phyloP scores from a whole-genome alignment of 2,797 vertebrate genomes.

The Rousettus madagascariensis region DNA sequence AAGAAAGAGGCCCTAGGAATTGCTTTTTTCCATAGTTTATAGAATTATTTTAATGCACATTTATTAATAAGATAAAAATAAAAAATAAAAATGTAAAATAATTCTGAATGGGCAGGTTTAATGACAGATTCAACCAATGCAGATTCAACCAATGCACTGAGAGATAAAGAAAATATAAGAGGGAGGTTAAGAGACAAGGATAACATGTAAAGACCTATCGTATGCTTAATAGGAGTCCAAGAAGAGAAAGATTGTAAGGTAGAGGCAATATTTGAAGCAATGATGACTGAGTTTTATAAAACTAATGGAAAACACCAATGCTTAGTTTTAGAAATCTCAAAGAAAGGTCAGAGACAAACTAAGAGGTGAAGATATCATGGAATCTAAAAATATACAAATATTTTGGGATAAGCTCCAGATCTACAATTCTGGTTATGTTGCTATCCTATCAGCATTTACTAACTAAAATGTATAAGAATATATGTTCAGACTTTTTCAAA shows the following conservation, averaged over 20 bases:
- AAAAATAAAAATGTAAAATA: background rate
- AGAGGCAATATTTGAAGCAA: background rate
- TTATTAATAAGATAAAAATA: background rate
- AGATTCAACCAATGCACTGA: background rate
- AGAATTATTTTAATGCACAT: background rate
- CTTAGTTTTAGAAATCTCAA: background rate
- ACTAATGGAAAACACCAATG: background rate
- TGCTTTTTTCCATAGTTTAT: background rate
- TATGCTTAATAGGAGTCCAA: background rate
- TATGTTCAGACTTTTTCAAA: background rate
- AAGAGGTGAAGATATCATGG: background rate
- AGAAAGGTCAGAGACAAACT: background rate
- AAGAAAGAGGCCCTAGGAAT: background rate
- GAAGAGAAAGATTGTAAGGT: background rate
- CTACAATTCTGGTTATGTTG: background rate
- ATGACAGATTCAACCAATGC: background rate
- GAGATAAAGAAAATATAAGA: background rate
- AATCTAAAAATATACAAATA: background rate
- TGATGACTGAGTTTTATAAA: background rate
- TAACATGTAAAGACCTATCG: accelerated
- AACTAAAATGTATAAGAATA: background rate
- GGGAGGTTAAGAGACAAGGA: background rate
- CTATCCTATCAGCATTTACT: background rate
- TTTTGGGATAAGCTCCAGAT: background rate
- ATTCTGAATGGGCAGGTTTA: background rate